Evolutionary conservation across 2,113 vertebrate genomes (phyloP), one percentile per base, ranked within the genome.

Genomic region (Oplegnathus fasciatus): DNA sequence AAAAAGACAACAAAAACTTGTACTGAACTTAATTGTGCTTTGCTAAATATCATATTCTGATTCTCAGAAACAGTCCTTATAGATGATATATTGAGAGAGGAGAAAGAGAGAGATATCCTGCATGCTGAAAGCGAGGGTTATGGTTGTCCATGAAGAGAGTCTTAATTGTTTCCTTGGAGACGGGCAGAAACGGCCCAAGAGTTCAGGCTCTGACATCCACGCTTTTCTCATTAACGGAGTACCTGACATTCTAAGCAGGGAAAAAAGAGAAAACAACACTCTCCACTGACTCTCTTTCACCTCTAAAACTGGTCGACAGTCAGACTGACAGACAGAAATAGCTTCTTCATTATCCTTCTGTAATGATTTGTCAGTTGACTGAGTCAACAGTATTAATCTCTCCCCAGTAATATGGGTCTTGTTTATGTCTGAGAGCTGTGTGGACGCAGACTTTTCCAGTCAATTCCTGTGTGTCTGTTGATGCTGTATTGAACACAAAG

Each of bases 131-230:
- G 60, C 10, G 46, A 83, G 50, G 79, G 77, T 75, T 55, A 40
- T 46, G 66, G 61, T 46, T 83, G 62, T 75, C 82, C 79, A 80
- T 86, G 85, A 91, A 86, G 75, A 86, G 71, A 72, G 84, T 68
- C 76, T 74, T 91, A 90, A 91, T 90, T 87, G 90, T 93, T 91
- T 91, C 91, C 93, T 84, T 88, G 87, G 91, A 93, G 92, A 94
- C 80, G 17, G 75, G 26, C 64, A 64, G 72, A 83, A 72, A 72
- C 69, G 69, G 83, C 75, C 84, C 66, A 28, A 70, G 86, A 90
- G 89, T 87, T 86, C 86, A 81, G 73, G 30, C 85, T 75, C 75
- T 86, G 82, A 86, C 71, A 82, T 83, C 80, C 70, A 46, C 14
- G 48, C 75, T 90, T 81, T 83, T 85, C 80, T 92, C 84, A 88